Evolutionary conservation across 35 echinoderm and acorn worm species (phyloP).

Genomic region (Apostichopus japonicus): DNA sequence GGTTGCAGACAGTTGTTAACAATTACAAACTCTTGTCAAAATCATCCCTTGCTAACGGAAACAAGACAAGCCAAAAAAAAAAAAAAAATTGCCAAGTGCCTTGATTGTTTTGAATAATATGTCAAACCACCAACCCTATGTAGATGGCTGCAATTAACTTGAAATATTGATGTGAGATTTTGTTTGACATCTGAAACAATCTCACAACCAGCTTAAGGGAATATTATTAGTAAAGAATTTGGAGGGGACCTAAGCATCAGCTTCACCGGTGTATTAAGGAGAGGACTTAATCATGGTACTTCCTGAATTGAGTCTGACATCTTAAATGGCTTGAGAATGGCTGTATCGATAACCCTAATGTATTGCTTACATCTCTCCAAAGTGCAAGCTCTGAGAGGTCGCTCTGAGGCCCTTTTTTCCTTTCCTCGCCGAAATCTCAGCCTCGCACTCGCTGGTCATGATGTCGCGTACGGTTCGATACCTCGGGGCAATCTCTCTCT

Average conservation of each 20-base stretch:
- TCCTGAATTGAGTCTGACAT: neutral
- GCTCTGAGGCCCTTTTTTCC: neutral
- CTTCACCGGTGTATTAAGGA: neutral
- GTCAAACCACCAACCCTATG: no score
- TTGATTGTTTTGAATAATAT: no score
- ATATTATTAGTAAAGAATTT: neutral
- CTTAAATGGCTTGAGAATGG: neutral
- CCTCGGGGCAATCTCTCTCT: neutral
- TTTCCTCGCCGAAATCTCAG: neutral
- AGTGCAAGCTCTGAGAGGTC: neutral
- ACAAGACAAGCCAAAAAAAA: no score
- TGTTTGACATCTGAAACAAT: no score
- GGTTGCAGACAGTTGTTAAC: no score
- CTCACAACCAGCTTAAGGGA: neutral
- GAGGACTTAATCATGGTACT: neutral
- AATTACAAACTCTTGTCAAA: no score
- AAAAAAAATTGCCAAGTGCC: no score
- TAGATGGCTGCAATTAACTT: no score
- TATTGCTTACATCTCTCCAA: conserved; percentile 25
- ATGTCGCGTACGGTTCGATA: neutral
- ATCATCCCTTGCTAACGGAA: no score
- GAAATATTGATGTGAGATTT: no score
- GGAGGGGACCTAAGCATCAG: neutral
- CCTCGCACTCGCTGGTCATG: neutral
- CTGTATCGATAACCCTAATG: neutral